Base-by-base conservation (phyloP, 1,140 invertebrate species). In the Eubasilissa regina region DNA sequence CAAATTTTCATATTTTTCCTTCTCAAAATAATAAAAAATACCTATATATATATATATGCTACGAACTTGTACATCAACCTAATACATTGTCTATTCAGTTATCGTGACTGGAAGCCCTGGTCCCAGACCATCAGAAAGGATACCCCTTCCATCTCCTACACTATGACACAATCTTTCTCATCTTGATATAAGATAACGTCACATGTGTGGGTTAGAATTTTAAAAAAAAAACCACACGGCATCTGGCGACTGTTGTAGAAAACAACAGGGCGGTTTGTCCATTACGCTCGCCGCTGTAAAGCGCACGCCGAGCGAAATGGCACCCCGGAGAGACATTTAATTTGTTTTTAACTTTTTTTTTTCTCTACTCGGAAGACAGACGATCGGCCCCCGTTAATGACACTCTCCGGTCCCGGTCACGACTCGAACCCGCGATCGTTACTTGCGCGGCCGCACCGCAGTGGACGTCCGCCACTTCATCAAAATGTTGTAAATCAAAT, bases 241-340 rank as follows among this genome's bases (percentile, higher is more conserved):
- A 70, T 70, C 66, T 70, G 48, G 66, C 66, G 66, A 70, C 66
- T 17, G 48, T 19, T 47, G 45, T 17, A 43, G 45, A 19, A n/a
- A 70, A 51, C 15, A 21, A n/a, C 44, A 68, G 64, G n/a, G 43
- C n/a, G 17, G 43, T 45, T 17, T 35, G 25, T 62, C 60, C 60
- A 62, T 62, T 43, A 35, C 25, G n/a, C 62, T n/a, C 35, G 13
- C 21, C 25, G 44, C 44, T 62, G 25, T 58, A 21, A 58, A 58
- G 62, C 35, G 43, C 35, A 15, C 62, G 62, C 66, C 45, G 35
- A 21, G 21, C 17, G 45, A 17, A 17, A 13, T 13, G 66, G 45
- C 45, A 70, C 47, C 66, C 66, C 66, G 66, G 17, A 51, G 66
- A 51, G 66, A 47, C 66, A 51, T 51, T 70, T 70, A 70, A 70